phyloP scores from a whole-genome alignment of 2,797 vertebrate genomes.

The Podarcis lilfordi region DNA sequence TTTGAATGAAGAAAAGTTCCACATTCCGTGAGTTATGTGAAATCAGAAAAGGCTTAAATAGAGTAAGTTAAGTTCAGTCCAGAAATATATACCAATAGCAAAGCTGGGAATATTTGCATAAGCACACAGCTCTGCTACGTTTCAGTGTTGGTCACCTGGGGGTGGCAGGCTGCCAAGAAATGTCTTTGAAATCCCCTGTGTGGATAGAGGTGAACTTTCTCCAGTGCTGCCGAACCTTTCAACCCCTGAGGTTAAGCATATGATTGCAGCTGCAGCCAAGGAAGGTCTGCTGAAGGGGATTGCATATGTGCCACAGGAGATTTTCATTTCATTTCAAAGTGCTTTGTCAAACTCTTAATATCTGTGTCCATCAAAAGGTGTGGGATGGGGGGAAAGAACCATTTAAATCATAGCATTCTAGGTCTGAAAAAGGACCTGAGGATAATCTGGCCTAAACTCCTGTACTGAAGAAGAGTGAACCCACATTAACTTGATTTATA shows the following conservation, averaged over 20 bases:
- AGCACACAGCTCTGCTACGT: constrained; percentile 8
- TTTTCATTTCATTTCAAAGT: constrained; percentile 22
- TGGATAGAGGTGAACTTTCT: constrained; percentile 26
- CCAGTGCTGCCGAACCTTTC: constrained; percentile 26
- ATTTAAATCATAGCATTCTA: constrained; percentile 14
- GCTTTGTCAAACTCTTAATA: constrained; percentile 19
- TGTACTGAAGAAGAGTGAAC: constrained; percentile 5
- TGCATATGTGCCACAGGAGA: background rate
- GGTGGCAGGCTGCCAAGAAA: constrained; percentile 30
- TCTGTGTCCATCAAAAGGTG: constrained; percentile 7
- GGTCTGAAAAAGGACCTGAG: background rate
- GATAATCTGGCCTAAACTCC: constrained; percentile 1
- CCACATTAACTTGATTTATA: constrained; percentile 23
- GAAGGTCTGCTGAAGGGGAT: background rate
- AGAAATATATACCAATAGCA: background rate
- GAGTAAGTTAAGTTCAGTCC: background rate
- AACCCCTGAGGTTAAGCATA: constrained; percentile 22
- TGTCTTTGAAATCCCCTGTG: constrained; percentile 19
- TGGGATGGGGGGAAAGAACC: background rate
- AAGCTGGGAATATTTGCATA: constrained; percentile 3
- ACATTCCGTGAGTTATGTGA: background rate
- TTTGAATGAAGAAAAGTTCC: background rate
- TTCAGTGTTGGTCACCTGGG: constrained; percentile 35
- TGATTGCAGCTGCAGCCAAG: constrained; percentile 23
- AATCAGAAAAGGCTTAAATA: background rate